phyloP scores from a whole-genome alignment of 2,113 vertebrate genomes.

The Indri indri region DNA sequence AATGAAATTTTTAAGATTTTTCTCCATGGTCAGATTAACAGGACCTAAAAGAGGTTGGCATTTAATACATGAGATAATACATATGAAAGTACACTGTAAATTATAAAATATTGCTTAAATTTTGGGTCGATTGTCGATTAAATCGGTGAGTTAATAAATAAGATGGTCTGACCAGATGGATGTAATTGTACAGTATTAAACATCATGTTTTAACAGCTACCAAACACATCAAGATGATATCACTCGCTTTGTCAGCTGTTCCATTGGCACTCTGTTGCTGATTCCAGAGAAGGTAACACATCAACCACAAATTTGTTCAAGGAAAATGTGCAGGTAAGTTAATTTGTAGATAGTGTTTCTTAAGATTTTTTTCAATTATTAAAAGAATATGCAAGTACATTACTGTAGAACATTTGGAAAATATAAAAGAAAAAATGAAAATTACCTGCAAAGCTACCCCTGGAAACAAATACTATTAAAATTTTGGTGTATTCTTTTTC shows the following conservation, averaged over 20 bases:
- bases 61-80: not conserved
- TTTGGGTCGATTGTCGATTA: not conserved
- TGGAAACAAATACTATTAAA: not conserved
- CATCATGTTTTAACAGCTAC: not conserved
- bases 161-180: not conserved
- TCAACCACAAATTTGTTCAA: not conserved
- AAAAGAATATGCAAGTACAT: not conserved
- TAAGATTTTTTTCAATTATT: constrained; percentile 18
- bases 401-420: not conserved
- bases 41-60: not conserved
- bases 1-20: constrained; percentile 30
- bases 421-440: constrained; percentile 18
- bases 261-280: not conserved
- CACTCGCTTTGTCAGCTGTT: not conserved
- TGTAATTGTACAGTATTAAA: not conserved
- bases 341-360: not conserved
- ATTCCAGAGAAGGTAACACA: not conserved
- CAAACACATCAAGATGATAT: not conserved
- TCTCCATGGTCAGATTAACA: not conserved
- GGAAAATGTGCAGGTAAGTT: constrained; percentile 11
- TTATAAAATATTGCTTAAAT: not conserved
- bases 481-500: not conserved
- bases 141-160: constrained; percentile 29
- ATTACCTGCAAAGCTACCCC: not conserved
- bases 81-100: not conserved